phyloP scores from a whole-genome alignment of 1,140 invertebrate species.

The Dufourea novaeangliae region DNA sequence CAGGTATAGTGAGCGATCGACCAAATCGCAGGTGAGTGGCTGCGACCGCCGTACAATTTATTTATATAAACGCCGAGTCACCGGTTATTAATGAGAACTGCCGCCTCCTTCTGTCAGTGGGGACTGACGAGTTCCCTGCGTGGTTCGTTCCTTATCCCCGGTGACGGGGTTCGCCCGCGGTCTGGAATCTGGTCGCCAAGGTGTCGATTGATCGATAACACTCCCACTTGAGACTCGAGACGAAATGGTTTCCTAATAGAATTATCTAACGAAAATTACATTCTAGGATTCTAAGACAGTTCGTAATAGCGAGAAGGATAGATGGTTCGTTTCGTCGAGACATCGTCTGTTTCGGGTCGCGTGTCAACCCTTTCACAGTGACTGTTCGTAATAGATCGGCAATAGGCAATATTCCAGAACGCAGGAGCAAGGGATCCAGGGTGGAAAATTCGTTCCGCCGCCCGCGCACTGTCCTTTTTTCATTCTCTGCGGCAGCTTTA shows the following conservation, averaged over 20 bases:
- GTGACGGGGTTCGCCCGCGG: neutral
- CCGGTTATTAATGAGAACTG: constrained; percentile 73
- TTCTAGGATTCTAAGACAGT: neutral
- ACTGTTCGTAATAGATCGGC: constrained; percentile 55
- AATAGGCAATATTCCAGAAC: constrained; percentile 39
- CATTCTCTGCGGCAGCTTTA: constrained; percentile 41
- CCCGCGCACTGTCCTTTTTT: constrained; percentile 31
- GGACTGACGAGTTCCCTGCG: constrained; percentile 53
- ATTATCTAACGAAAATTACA: no score
- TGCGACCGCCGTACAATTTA: constrained; percentile 71
- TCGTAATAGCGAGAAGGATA: neutral
- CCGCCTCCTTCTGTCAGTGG: constrained; percentile 55
- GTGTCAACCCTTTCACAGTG: constrained; percentile 73
- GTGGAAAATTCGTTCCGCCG: constrained; percentile 62
- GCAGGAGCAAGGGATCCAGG: neutral
- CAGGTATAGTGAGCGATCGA: constrained; percentile 74
- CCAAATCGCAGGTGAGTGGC: constrained; percentile 73
- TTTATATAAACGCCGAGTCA: constrained; percentile 76
- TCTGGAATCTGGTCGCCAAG: constrained; percentile 31
- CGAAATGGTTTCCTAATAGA: neutral
- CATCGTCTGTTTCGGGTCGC: constrained; percentile 68
- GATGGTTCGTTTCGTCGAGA: constrained; percentile 19
- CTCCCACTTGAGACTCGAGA: constrained; percentile 17
- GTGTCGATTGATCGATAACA: constrained; percentile 48
- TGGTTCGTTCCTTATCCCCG: constrained; percentile 29